phyloP scores from a whole-genome alignment of 2,888 invertebrate genomes.

The Xestoiulus laeticollis region DNA sequence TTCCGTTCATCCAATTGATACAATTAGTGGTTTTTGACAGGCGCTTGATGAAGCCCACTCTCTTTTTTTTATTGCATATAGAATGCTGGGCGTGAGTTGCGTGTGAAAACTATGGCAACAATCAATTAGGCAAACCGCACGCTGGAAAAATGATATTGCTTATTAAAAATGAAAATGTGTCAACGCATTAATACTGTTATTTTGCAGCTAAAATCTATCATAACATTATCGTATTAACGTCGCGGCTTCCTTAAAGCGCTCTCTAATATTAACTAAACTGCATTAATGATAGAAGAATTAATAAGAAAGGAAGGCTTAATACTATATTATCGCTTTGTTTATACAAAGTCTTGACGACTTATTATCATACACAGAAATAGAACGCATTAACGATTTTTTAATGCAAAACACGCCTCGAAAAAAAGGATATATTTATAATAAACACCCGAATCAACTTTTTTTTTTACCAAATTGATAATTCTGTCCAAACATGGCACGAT shows the following conservation, averaged over 20 bases:
- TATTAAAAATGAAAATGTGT: conserved; percentile 34
- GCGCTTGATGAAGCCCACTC: background rate
- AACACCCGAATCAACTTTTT: background rate
- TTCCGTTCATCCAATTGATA: background rate
- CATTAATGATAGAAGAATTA: conserved; percentile 10
- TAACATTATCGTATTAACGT: background rate
- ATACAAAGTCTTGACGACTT: background rate
- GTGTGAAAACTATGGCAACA: conserved; percentile 39
- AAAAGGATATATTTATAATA: background rate
- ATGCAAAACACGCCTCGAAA: background rate
- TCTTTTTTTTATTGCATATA: background rate
- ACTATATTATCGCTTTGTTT: background rate
- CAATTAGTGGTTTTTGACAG: conserved; percentile 1
- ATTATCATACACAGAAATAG: background rate
- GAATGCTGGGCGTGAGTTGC: background rate
- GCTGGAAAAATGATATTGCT: background rate
- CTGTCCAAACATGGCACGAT: no score
- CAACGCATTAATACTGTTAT: background rate
- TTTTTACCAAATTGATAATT: no score
- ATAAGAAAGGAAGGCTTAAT: background rate
- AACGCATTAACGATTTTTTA: background rate
- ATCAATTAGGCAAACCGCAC: conserved; percentile 36
- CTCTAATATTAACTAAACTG: background rate
- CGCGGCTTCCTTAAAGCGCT: background rate
- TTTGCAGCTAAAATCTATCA: background rate